Conservation (phyloP, 2,888 invertebrate species). For the Apodemia zela region DNA sequence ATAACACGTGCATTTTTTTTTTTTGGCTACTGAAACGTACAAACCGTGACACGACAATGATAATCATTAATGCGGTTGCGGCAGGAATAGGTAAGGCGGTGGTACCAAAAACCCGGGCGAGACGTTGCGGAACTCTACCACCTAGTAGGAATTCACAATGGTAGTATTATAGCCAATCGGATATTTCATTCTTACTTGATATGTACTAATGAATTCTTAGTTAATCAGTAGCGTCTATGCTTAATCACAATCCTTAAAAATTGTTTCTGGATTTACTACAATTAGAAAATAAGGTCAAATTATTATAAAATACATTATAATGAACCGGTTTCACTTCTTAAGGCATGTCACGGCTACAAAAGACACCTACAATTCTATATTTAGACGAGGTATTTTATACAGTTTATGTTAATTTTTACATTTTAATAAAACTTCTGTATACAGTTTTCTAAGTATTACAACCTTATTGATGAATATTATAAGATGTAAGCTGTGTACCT, state of each 20-base stretch:
- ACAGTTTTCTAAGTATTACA: neutral
- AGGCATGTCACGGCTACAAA: neutral
- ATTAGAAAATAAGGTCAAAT: neutral
- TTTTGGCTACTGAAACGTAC: too few species aligned
- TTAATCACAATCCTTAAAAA: neutral
- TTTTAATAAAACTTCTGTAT: neutral
- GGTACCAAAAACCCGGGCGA: too few species aligned
- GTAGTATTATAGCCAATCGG: too few species aligned
- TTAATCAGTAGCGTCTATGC: neutral
- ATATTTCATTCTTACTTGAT: too few species aligned
- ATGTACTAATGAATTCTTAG: too few species aligned
- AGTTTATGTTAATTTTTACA: neutral
- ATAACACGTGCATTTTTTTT: too few species aligned
- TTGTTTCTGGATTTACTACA: neutral
- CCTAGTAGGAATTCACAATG: too few species aligned
- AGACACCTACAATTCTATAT: neutral
- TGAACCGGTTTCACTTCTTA: neutral
- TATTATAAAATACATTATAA: neutral
- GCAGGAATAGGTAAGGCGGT: too few species aligned
- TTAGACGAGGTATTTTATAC: constrained; percentile 3
- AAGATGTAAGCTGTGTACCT: too few species aligned
- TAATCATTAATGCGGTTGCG: too few species aligned
- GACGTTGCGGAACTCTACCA: too few species aligned
- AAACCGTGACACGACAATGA: too few species aligned
- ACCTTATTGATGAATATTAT: neutral